Evolutionary conservation across 2,797 vertebrate genomes (phyloP), one percentile per base, ranked within the genome.

Genomic region (Cichlasoma orientale): DNA sequence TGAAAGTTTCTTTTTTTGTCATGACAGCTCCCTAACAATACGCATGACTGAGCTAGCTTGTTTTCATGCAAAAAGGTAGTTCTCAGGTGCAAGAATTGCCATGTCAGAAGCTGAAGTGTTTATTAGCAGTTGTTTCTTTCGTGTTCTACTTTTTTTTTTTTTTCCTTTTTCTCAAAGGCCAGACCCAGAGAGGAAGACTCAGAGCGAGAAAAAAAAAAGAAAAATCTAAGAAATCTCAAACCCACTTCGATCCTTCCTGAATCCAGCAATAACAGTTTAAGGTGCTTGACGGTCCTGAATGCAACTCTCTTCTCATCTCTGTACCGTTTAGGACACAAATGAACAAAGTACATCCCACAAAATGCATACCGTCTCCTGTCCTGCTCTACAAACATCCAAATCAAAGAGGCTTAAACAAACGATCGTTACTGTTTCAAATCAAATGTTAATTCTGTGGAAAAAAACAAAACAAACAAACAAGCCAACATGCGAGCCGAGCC

Each of bases 231-330:
- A 91, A 89, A 83, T 84, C 83, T 82, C 75, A 87, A 90, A 84
- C 83, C 85, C 77, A 88, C 75, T 87, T 88, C 73, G 70, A 81
- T 79, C 85, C 76, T 86, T 63, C 63, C 77, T 58, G 81, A 89
- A 89, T 90, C 89, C 79, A 91, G 89, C 72, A 55, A 78, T 72
- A 69, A 85, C 71, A 50, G 61, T 80, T 89, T 93, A 94, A 94
- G 93, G 93, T 95, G 93, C 93, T 88, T 77, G 88, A 92, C 77
- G 89, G 90, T 88, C 91, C 90, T 90, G 89, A 93, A 90, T 54
- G 23, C 63, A 78, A 82, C 82, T 79, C 56, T 74, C 31, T 55
- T 76, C 82, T 74, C 33, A 74, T 80, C 77, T 92, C 83, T 84
- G 84, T 92, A 92, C 91, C 86, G 33, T 85, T 90, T 84, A 86